Percentiles rank a stretch among this genome's conserved stretches.
Conservation (phyloP, 2,888 invertebrate genomes). For the Pseudococcus jackbeardsleyi region DNA sequence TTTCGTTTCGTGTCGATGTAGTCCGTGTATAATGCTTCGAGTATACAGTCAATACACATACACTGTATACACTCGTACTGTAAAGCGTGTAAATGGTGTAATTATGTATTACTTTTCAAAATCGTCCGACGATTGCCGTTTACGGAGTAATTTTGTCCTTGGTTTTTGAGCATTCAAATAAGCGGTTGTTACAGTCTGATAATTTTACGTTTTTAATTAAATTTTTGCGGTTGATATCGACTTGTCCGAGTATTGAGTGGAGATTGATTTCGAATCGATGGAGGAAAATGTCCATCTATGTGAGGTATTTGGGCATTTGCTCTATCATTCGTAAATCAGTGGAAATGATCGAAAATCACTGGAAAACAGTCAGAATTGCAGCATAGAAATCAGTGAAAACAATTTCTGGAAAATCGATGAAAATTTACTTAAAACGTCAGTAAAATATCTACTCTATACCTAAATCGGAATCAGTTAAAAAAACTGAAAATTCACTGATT, state of each 20-base stretch:
- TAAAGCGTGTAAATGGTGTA: constrained; percentile 25
- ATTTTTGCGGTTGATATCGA: constrained; percentile 16
- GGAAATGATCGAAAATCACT: too few relatives aligned
- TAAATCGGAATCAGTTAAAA: too few relatives aligned
- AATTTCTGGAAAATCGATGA: too few relatives aligned
- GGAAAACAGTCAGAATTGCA: too few relatives aligned
- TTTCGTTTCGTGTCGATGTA: background rate
- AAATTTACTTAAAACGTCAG: too few relatives aligned
- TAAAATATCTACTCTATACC: too few relatives aligned
- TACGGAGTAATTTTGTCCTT: constrained; percentile 31
- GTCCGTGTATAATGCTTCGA: background rate
- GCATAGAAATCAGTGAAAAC: too few relatives aligned
- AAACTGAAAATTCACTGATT: too few relatives aligned
- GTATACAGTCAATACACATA: too few relatives aligned
- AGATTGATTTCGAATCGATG: background rate
- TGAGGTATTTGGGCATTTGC: too few relatives aligned
- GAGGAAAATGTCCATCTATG: too few relatives aligned
- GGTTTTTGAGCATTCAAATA: constrained; percentile 18
- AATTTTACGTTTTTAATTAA: constrained; percentile 6
- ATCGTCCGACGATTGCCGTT: constrained; percentile 15
- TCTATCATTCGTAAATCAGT: too few relatives aligned
- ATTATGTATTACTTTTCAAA: background rate
- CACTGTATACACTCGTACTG: background rate
- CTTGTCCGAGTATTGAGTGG: background rate
- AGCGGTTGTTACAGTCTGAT: constrained; percentile 54